phyloP scores from a whole-genome alignment of 2,888 invertebrate genomes.

The Trissolcus brochymenae region DNA sequence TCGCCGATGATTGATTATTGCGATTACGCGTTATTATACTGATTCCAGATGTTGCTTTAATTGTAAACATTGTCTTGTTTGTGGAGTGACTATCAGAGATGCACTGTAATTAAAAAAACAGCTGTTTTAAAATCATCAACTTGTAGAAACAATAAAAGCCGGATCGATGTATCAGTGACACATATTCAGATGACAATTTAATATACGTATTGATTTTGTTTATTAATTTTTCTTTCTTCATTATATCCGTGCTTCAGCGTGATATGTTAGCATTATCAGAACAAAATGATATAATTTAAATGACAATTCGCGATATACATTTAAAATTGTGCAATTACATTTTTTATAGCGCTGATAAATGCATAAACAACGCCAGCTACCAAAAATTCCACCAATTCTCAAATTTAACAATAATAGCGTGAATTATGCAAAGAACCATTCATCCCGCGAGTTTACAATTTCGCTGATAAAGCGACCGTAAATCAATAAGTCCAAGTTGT shows the following conservation, averaged over 20 bases:
- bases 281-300: constrained; percentile 15
- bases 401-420: too few relatives aligned
- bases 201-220: constrained; percentile 12
- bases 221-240: constrained; percentile 23
- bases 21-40: neutral
- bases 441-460: constrained; percentile 13
- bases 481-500: too few relatives aligned
- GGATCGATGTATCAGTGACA: constrained; percentile 24
- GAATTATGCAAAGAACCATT: constrained; percentile 9
- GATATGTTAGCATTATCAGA: constrained; percentile 22
- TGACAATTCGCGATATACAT: constrained; percentile 7
- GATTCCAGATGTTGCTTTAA: neutral
- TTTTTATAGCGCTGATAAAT: constrained; percentile 9
- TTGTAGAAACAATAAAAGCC: constrained; percentile 12
- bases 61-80: constrained; percentile 12
- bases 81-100: constrained; percentile 16
- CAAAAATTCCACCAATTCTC: neutral
- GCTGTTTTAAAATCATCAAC: constrained; percentile 13
- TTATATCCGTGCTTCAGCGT: neutral
- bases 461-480: neutral
- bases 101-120: constrained; percentile 17
- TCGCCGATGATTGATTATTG: neutral
- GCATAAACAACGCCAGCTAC: neutral
- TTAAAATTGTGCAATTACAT: constrained; percentile 22
- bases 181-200: constrained; percentile 33